phyloP scores from a whole-genome alignment of 2,797 vertebrate genomes.

The Intellagama lesueurii region DNA sequence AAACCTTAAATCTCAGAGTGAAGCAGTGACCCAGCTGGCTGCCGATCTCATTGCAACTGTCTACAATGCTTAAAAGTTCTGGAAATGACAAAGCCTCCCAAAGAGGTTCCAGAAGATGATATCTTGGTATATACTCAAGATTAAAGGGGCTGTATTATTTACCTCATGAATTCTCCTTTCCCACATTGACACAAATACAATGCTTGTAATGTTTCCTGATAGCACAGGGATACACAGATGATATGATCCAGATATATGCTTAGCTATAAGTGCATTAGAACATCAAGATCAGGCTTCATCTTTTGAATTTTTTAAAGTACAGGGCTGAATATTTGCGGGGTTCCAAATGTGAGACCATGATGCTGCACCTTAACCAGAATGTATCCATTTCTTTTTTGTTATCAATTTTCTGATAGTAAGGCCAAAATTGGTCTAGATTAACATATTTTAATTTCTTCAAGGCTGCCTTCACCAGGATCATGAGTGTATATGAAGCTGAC shows the following conservation, averaged over 20 bases:
- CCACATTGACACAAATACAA: not conserved
- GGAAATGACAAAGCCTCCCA: not conserved
- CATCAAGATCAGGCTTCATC: not conserved
- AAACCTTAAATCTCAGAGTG: not conserved
- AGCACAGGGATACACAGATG: conserved; percentile 3
- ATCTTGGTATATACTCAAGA: not conserved
- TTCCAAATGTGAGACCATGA: not conserved
- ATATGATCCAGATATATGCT: not conserved
- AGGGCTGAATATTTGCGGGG: not conserved
- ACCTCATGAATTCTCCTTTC: not conserved
- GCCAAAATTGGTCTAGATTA: not conserved
- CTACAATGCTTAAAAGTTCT: not conserved
- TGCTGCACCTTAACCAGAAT: not conserved
- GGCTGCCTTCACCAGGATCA: not conserved
- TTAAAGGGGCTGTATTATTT: not conserved
- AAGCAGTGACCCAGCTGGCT: not conserved
- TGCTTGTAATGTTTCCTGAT: not conserved
- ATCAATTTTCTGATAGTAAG: not conserved
- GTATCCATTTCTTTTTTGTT: not conserved
- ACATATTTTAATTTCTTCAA: not conserved
- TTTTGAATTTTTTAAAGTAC: not conserved
- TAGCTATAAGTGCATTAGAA: not conserved
- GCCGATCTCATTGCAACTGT: no score
- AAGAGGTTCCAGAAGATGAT: not conserved
- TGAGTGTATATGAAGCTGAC: not conserved